Conservation (phyloP, 2,888 invertebrate species). For the Caenorhabditis angaria region DNA sequence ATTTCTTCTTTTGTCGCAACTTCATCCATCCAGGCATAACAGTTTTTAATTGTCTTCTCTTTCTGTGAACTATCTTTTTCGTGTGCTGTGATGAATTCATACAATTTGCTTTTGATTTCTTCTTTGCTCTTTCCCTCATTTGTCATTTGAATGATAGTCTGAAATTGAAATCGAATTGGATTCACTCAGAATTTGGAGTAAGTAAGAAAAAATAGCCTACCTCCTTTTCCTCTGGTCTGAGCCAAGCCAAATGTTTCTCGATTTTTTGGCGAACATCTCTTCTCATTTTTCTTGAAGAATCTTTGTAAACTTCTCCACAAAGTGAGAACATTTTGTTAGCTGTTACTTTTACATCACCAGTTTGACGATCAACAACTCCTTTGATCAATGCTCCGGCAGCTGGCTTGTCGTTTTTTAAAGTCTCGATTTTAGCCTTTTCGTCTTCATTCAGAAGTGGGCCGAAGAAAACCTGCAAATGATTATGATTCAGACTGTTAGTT, state of each 20-base stretch:
- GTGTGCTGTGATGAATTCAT: slow-evolving; percentile 46
- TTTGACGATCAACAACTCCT: slow-evolving; percentile 34
- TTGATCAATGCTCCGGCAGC: slow-evolving; percentile 30
- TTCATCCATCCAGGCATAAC: slow-evolving; percentile 61
- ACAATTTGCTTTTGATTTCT: slow-evolving; percentile 56
- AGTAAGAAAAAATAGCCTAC: not conserved
- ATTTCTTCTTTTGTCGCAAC: slow-evolving; percentile 60
- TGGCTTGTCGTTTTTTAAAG: slow-evolving; percentile 11
- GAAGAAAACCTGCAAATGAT: not conserved
- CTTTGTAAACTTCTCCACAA: slow-evolving; percentile 36
- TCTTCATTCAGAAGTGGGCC: slow-evolving; percentile 12
- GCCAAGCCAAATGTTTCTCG: slow-evolving; percentile 15
- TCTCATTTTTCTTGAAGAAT: slow-evolving; percentile 16
- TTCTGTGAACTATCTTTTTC: slow-evolving; percentile 37
- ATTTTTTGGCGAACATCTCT: slow-evolving; percentile 26
- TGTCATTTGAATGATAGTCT: slow-evolving; percentile 30
- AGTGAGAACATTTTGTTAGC: slow-evolving; percentile 44
- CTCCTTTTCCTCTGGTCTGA: slow-evolving; percentile 10
- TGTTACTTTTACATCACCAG: slow-evolving; percentile 30
- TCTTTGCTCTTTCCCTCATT: slow-evolving; percentile 46
- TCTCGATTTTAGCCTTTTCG: slow-evolving; percentile 44
- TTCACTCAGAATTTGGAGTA: not conserved
- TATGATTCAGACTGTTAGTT: not conserved
- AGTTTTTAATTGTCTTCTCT: slow-evolving; percentile 40
- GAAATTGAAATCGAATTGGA: no score